These are phyloP conservation scores for Rutpela maculata DNA, from an alignment of 2,888 invertebrate genomes.

Conservation along the genomic window DNA sequence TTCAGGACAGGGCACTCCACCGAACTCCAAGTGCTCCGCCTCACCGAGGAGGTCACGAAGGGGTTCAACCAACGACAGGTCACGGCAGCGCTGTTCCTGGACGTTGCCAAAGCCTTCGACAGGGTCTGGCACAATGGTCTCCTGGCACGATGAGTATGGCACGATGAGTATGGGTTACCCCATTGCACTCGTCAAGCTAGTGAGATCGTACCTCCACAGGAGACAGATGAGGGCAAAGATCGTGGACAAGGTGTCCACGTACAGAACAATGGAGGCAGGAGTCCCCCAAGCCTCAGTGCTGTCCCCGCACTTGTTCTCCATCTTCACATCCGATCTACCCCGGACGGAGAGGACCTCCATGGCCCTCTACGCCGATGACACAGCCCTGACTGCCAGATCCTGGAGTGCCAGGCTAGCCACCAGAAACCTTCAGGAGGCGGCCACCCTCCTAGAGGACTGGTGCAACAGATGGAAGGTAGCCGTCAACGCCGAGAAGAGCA, in stretches of 20 bases:
- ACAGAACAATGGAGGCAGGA: background rate
- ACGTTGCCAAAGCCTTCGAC: slow-evolving; percentile 19
- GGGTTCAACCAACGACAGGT: background rate
- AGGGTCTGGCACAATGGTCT: slow-evolving; percentile 36
- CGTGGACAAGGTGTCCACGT: background rate
- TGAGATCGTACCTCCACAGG: background rate
- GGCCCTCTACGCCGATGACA: too few species aligned
- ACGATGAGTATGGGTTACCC: slow-evolving; percentile 9
- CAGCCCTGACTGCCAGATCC: too few species aligned
- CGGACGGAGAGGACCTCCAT: too few species aligned
- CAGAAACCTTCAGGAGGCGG: too few species aligned
- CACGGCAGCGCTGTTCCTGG: background rate
- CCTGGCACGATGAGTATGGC: background rate
- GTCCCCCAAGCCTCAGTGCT: too few species aligned
- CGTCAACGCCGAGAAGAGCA: too few species aligned
- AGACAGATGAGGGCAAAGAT: background rate
- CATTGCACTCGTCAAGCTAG: background rate
- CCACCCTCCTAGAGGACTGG: too few species aligned
- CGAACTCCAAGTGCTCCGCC: background rate
- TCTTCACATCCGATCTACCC: too few species aligned
- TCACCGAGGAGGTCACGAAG: background rate
- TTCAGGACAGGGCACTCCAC: background rate
- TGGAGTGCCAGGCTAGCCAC: too few species aligned
- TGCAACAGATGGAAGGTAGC: too few species aligned
- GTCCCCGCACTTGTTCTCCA: too few species aligned